A percentile compares a stretch with the other conserved stretches of the same genome.
Conservation (phyloP, 2,888 invertebrate genomes). For the Drosophila seclusa region DNA sequence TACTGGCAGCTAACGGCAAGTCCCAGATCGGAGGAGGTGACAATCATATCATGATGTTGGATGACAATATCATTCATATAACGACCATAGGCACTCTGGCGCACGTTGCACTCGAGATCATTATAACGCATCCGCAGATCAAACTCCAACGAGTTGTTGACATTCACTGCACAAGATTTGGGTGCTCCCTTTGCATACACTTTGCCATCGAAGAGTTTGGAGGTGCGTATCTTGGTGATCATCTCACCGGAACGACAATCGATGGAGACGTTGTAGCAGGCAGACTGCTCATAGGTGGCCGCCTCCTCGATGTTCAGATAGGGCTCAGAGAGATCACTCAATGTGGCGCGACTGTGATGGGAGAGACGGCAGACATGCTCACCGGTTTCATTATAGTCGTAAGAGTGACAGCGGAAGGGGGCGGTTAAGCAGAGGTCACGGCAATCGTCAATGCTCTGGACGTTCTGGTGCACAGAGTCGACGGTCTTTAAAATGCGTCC, state of each 20-base stretch:
- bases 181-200: constrained; percentile 97
- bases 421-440: constrained; percentile 95
- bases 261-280: constrained; percentile 97
- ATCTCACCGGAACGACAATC: constrained; percentile 96
- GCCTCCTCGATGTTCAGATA: constrained; percentile 95
- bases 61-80: constrained; percentile 96
- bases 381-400: constrained; percentile 96
- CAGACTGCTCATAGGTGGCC: constrained; percentile 95
- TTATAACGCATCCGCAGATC: constrained; percentile 96
- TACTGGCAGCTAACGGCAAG: constrained; percentile 96
- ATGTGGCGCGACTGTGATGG: constrained; percentile 94
- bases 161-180: constrained; percentile 95
- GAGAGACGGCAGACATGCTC: constrained; percentile 96
- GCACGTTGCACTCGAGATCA: constrained; percentile 95
- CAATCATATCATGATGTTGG: constrained; percentile 97
- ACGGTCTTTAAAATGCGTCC: constrained; percentile 97
- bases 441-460: constrained; percentile 94
- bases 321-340: constrained; percentile 94
- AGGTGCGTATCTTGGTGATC: constrained; percentile 95
- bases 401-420: constrained; percentile 95
- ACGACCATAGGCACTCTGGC: constrained; percentile 92
- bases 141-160: constrained; percentile 94
- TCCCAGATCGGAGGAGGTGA: constrained; percentile 96
- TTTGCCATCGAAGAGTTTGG: constrained; percentile 96
- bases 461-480: constrained; percentile 96